Evolutionary conservation across 1,140 invertebrate species (phyloP).

Genomic region (Lepidurus couesii): DNA sequence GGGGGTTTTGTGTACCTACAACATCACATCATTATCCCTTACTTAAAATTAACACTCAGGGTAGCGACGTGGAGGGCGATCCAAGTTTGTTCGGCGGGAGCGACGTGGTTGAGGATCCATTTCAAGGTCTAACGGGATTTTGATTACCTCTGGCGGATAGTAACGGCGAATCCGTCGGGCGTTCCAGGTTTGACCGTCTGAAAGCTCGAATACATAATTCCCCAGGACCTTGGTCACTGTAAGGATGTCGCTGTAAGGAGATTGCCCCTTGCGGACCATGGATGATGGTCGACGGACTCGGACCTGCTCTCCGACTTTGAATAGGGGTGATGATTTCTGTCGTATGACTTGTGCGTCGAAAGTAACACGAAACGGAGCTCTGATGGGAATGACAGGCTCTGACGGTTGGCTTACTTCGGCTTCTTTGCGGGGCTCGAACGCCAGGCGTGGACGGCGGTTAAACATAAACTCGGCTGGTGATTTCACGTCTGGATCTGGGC

Average conservation of each 20-base stretch:
- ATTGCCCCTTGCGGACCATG: too few relatives aligned
- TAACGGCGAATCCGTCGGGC: not conserved
- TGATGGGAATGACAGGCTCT: not conserved
- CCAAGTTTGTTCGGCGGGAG: not conserved
- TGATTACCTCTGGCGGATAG: not conserved
- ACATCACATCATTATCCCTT: not conserved
- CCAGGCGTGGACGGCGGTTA: not conserved
- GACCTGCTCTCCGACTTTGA: not conserved
- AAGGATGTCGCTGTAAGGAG: not conserved
- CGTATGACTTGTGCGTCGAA: not conserved
- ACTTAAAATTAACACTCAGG: not conserved
- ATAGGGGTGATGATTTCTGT: not conserved
- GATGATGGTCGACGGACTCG: not conserved
- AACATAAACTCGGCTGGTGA: not conserved
- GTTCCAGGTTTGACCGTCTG: too few relatives aligned
- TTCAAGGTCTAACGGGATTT: not conserved
- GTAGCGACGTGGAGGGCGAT: not conserved
- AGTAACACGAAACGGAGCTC: not conserved
- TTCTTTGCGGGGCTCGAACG: not conserved
- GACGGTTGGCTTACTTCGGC: not conserved
- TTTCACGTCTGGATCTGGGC: not conserved
- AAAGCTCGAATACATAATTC: not conserved
- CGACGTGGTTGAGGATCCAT: not conserved
- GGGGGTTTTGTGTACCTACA: too few relatives aligned
- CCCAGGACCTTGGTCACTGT: not conserved